These are phyloP conservation scores for Erebia aethiops DNA, from an alignment of 2,888 invertebrate species.

Conservation along the genomic window DNA sequence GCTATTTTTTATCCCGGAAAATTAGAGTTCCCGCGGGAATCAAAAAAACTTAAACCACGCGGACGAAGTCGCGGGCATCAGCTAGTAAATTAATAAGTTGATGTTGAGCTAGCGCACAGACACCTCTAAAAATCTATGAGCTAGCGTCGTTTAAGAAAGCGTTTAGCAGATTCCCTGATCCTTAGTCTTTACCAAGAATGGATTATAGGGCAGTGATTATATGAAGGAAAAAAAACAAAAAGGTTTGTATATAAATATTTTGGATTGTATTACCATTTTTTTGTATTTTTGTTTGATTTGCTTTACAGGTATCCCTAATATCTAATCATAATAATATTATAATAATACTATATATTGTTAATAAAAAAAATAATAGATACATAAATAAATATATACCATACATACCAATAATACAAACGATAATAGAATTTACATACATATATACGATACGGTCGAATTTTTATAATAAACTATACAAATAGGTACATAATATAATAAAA, in stretches of 20 bases:
- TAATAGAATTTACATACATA: conserved; percentile 45
- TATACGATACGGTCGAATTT: conserved; percentile 48
- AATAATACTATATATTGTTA: conserved; percentile 52
- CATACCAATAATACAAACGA: conserved; percentile 44
- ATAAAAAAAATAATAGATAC: conserved; percentile 44
- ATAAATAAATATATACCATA: conserved; percentile 39
- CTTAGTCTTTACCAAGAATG: too few species aligned
- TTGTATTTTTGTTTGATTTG: conserved; percentile 48
- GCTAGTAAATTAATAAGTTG: too few species aligned
- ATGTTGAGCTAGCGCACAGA: too few species aligned
- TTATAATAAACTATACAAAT: conserved; percentile 37
- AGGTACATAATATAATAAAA: not conserved
- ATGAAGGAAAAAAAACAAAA: not conserved
- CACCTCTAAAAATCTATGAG: too few species aligned
- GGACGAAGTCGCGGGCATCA: too few species aligned
- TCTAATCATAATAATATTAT: conserved; percentile 48
- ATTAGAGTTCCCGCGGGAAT: too few species aligned
- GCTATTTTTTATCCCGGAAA: too few species aligned
- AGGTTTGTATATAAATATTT: conserved; percentile 9
- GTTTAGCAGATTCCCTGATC: too few species aligned
- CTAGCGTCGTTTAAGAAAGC: too few species aligned
- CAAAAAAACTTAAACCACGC: too few species aligned
- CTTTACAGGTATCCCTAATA: conserved; percentile 52
- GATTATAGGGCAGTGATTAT: not conserved
- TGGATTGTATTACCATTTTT: conserved; percentile 38